These are phyloP conservation scores for Spinus pinus DNA, from an alignment of 2,797 vertebrate genomes.

Conservation along the genomic window DNA sequence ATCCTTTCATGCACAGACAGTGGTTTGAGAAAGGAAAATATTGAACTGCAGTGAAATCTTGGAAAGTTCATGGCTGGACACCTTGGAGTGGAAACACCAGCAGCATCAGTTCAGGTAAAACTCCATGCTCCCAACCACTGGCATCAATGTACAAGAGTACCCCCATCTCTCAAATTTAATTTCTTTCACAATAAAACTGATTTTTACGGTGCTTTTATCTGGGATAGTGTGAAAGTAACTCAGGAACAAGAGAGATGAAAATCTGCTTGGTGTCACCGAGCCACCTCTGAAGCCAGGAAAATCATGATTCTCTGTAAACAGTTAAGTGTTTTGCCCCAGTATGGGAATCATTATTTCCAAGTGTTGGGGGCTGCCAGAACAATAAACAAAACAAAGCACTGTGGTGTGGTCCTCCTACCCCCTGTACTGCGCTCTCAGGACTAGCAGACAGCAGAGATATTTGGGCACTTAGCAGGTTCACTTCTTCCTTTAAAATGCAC, in stretches of 20 bases:
- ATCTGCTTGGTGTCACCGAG: neutral
- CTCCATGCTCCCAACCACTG: neutral
- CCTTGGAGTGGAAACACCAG: neutral
- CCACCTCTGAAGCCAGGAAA: neutral
- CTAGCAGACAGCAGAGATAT: neutral
- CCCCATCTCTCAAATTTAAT: neutral
- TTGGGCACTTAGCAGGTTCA: neutral
- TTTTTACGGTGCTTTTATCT: neutral
- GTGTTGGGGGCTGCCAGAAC: neutral
- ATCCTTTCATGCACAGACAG: conserved; percentile 49
- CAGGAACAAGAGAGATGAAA: neutral
- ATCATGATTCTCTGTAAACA: neutral
- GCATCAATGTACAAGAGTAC: neutral
- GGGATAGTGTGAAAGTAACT: neutral
- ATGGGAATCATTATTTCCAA: neutral
- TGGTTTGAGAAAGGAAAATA: conserved; percentile 45
- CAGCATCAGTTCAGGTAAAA: neutral
- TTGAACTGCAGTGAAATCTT: conserved; percentile 1
- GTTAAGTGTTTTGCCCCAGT: neutral
- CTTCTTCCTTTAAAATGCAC: neutral
- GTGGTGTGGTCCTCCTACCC: neutral
- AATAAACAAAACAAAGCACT: neutral
- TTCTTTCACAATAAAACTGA: neutral
- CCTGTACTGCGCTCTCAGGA: neutral
- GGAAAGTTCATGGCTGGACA: neutral